Percentiles rank a stretch among this genome's conserved stretches.
Evolutionary conservation across 2,888 invertebrate species (phyloP).

Genomic region (Synanthedon vespiformis): DNA sequence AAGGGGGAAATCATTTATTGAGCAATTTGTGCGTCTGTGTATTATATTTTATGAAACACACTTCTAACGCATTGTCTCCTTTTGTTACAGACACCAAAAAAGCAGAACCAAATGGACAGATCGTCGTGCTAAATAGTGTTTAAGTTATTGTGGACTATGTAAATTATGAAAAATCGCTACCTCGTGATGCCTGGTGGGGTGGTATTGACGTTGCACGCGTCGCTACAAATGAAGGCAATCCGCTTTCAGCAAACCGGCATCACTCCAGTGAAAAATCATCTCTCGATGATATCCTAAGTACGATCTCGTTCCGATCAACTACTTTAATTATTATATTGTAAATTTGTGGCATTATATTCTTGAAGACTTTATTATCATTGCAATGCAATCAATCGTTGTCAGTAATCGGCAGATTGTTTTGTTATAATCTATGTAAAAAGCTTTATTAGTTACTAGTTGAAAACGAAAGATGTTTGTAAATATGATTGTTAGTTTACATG

Average conservation of each 20-base stretch:
- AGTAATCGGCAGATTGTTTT: constrained; percentile 39
- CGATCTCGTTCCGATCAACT: constrained; percentile 69
- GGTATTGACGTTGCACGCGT: constrained; percentile 13
- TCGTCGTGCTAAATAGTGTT: constrained; percentile 53
- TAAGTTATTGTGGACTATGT: constrained; percentile 46
- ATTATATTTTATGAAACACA: constrained; percentile 40
- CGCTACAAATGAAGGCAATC: constrained; percentile 9
- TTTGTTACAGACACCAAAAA: constrained; percentile 75
- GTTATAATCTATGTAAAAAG: constrained; percentile 66
- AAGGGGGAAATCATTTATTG: constrained; percentile 15
- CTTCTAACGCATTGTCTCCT: constrained; percentile 29
- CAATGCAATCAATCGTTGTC: constrained; percentile 50
- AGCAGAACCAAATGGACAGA: constrained; percentile 73
- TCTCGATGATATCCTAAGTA: constrained; percentile 61
- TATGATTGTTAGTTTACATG: constrained; percentile 48
- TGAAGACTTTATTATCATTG: constrained; percentile 53
- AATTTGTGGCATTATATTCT: constrained; percentile 60
- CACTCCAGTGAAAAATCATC: constrained; percentile 59
- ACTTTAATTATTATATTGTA: constrained; percentile 45
- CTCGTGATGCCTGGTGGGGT: constrained; percentile 30
- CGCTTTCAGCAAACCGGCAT: constrained; percentile 19
- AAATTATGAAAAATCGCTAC: constrained; percentile 57
- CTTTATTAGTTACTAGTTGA: constrained; percentile 62
- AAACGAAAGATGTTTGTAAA: constrained; percentile 57
- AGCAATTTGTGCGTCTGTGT: constrained; percentile 41